A percentile compares a stretch with the other conserved stretches of the same genome.
Conservation (phyloP, 2,888 invertebrate genomes). For the Agrochola lota region DNA sequence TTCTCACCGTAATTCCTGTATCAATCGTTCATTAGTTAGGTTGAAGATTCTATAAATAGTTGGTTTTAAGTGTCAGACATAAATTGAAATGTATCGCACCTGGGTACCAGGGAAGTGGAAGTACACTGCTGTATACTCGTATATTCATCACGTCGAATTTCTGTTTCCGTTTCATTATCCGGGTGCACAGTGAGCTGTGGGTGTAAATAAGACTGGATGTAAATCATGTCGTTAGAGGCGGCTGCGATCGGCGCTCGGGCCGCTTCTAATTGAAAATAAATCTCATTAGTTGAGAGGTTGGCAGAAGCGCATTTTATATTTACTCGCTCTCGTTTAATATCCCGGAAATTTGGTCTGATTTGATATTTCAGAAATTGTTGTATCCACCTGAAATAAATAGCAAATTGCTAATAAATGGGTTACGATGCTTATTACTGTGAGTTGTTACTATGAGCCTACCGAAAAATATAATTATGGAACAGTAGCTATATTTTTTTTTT, state of each 20-base stretch:
- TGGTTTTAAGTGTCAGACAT: slow-evolving; percentile 19
- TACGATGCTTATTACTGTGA: neutral
- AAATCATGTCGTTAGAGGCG: slow-evolving; percentile 84
- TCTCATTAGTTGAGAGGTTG: slow-evolving; percentile 77
- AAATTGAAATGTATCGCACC: slow-evolving; percentile 56
- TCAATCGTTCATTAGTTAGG: slow-evolving; percentile 6
- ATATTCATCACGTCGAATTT: slow-evolving; percentile 62
- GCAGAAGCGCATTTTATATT: slow-evolving; percentile 74
- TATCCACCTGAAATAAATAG: neutral
- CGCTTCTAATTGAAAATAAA: slow-evolving; percentile 84
- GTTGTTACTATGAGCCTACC: neutral
- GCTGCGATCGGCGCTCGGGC: slow-evolving; percentile 74
- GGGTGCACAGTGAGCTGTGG: slow-evolving; percentile 57
- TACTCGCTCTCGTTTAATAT: slow-evolving; percentile 63
- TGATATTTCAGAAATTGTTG: slow-evolving; percentile 23
- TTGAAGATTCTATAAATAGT: slow-evolving; percentile 12
- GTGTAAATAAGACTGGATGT: slow-evolving; percentile 81
- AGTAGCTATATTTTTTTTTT: neutral
- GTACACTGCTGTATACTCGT: slow-evolving; percentile 12
- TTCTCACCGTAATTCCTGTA: slow-evolving; percentile 4
- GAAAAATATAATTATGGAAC: too few relatives aligned
- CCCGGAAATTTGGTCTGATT: slow-evolving; percentile 44
- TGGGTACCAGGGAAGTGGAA: slow-evolving; percentile 49
- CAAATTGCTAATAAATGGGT: slow-evolving; percentile 1
- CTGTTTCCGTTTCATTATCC: slow-evolving; percentile 74